Conservation (phyloP, 2,888 invertebrate genomes). For the Autographa gamma region DNA sequence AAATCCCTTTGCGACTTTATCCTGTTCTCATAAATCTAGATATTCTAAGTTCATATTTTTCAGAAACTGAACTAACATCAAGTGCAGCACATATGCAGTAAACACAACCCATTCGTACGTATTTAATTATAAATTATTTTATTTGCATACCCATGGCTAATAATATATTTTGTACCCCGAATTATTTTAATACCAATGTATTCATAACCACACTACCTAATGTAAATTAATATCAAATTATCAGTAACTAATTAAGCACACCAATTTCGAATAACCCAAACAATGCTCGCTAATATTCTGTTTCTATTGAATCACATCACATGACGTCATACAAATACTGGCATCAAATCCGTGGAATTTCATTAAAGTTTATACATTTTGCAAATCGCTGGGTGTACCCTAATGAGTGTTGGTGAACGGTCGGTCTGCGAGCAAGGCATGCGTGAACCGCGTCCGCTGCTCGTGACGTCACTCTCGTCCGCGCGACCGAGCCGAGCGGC, state of each 20-base stretch:
- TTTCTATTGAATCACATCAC: neutral
- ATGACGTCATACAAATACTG: neutral
- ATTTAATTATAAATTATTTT: neutral
- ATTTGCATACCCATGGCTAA: conserved; percentile 2
- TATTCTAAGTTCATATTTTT: no score
- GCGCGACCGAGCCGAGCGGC: conserved; percentile 27
- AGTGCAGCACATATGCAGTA: no score
- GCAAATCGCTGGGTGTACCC: conserved; percentile 53
- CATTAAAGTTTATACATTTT: conserved; percentile 52
- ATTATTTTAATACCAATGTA: neutral
- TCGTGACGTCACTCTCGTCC: conserved; percentile 65
- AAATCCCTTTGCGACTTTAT: no score
- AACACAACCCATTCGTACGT: neutral
- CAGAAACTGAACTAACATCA: no score
- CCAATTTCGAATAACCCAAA: conserved; percentile 2
- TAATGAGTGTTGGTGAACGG: conserved; percentile 73
- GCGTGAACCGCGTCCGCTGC: conserved; percentile 76
- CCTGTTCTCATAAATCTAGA: no score
- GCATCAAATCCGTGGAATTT: conserved; percentile 42
- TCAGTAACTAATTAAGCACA: conserved; percentile 1
- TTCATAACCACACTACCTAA: neutral
- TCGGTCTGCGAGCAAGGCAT: conserved; percentile 76
- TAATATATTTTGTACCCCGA: neutral
- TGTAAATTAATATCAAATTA: neutral
- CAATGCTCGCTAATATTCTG: neutral